A percentile compares a stretch with the other conserved stretches of the same genome.
These are phyloP conservation scores for Xylocopa sonorina DNA, from an alignment of 1,140 invertebrate species.

Conservation along the genomic window DNA sequence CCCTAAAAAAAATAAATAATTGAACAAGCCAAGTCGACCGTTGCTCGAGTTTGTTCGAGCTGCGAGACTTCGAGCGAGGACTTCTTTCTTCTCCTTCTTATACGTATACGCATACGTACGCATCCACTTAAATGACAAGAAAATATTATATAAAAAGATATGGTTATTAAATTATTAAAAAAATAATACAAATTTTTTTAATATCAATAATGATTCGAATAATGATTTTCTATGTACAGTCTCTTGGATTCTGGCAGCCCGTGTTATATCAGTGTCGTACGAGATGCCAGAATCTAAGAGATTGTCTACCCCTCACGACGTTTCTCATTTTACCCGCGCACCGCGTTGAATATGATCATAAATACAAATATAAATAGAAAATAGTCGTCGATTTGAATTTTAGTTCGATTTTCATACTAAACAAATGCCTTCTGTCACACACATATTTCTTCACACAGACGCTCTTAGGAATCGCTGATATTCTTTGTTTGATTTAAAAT, in stretches of 20 bases:
- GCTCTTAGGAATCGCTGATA: slow-evolving; percentile 4
- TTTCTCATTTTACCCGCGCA: background rate
- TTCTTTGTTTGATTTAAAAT: slow-evolving; percentile 72
- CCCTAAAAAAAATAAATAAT: slow-evolving; percentile 45
- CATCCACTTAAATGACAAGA: slow-evolving; percentile 4
- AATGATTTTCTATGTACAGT: too few species aligned
- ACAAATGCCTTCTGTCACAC: too few species aligned
- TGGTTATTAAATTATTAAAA: slow-evolving; percentile 32
- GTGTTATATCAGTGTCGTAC: too few species aligned
- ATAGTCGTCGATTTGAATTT: slow-evolving; percentile 1
- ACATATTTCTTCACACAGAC: too few species aligned
- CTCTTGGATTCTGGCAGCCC: too few species aligned
- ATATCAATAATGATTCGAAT: too few species aligned
- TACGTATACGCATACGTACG: too few species aligned
- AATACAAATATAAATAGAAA: slow-evolving; percentile 27
- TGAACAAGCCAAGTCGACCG: slow-evolving; percentile 6
- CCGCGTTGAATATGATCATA: background rate
- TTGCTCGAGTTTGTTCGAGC: slow-evolving; percentile 32
- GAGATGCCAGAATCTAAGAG: too few species aligned
- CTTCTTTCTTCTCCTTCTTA: background rate
- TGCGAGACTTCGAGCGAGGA: slow-evolving; percentile 14
- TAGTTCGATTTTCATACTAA: background rate
- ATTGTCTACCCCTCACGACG: slow-evolving; percentile 28
- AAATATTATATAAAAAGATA: slow-evolving; percentile 22
- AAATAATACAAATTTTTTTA: slow-evolving; percentile 40